These are phyloP conservation scores for Drosophila dunni DNA, from an alignment of 1,140 invertebrate species.

Conservation along the genomic window DNA sequence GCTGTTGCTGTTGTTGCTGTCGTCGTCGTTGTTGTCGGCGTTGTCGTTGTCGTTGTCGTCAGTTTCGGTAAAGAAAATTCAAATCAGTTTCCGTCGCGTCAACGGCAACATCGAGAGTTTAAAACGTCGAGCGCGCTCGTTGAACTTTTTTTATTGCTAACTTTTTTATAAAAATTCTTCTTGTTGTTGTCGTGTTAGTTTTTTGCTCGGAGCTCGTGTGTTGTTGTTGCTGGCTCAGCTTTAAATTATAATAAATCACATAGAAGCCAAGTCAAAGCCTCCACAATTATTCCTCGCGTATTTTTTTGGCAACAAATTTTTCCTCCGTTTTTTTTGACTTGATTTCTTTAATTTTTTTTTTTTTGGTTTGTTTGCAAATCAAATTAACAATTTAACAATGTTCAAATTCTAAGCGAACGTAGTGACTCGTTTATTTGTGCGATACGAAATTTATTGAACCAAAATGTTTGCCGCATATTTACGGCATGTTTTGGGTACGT, in stretches of 20 bases:
- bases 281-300: conserved; percentile 18
- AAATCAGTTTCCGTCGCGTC: conserved; percentile 69
- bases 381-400: conserved; percentile 31
- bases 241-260: conserved; percentile 55
- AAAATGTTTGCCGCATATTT: conserved; percentile 54
- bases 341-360: background rate
- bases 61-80: conserved; percentile 52
- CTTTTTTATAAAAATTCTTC: conserved; percentile 5
- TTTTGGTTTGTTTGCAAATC: conserved; percentile 6
- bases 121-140: conserved; percentile 26
- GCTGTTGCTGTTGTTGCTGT: conserved; percentile 28
- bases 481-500: conserved; percentile 41
- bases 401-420: conserved; percentile 21
- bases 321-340: background rate
- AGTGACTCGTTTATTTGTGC: background rate
- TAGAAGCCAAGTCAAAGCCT: conserved; percentile 11
- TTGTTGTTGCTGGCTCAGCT: conserved; percentile 11
- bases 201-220: conserved; percentile 22
- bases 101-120: conserved; percentile 46
- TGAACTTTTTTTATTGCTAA: conserved; percentile 20
- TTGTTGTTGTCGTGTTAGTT: conserved; percentile 24
- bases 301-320: conserved; percentile 2
- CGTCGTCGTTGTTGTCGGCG: conserved; percentile 32
- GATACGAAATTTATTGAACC: conserved; percentile 25
- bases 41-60: conserved; percentile 39